Percentiles rank a stretch among this genome's conserved stretches.
These are phyloP conservation scores for Arenaria interpres DNA, from an alignment of 2,113 vertebrate species.

Conservation along the genomic window DNA sequence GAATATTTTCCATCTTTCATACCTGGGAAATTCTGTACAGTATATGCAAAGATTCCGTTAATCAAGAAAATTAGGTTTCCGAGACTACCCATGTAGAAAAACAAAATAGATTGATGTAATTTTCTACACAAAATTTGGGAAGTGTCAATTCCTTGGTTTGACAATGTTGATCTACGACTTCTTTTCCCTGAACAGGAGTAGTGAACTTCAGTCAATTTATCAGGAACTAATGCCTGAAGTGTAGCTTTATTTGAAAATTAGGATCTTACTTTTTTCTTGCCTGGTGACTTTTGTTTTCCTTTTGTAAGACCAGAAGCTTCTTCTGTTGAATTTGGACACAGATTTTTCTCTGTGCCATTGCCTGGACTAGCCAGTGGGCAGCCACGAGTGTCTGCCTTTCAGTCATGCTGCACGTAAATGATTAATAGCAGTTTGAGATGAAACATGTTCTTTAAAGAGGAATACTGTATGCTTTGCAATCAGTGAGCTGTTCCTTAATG, in stretches of 20 bases:
- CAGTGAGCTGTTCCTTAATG: neutral
- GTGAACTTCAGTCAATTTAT: neutral
- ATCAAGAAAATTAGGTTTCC: neutral
- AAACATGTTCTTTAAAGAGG: neutral
- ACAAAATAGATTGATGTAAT: neutral
- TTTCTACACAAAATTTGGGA: neutral
- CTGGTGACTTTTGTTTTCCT: neutral
- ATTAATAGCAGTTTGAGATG: neutral
- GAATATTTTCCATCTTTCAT: neutral
- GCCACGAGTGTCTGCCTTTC: neutral
- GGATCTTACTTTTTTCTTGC: neutral
- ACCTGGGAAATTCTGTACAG: neutral
- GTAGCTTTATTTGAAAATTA: neutral
- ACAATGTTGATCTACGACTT: neutral
- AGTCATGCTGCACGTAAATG: neutral
- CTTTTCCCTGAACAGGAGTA: neutral
- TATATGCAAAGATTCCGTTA: neutral
- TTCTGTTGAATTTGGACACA: neutral
- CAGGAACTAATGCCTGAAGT: neutral
- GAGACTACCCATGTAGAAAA: neutral
- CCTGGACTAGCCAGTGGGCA: neutral
- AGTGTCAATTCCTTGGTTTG: neutral
- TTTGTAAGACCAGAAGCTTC: neutral
- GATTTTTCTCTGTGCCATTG: neutral
- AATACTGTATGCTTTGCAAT: neutral